phyloP scores from a whole-genome alignment of 2,113 vertebrate genomes.

The Setophaga coronata region DNA sequence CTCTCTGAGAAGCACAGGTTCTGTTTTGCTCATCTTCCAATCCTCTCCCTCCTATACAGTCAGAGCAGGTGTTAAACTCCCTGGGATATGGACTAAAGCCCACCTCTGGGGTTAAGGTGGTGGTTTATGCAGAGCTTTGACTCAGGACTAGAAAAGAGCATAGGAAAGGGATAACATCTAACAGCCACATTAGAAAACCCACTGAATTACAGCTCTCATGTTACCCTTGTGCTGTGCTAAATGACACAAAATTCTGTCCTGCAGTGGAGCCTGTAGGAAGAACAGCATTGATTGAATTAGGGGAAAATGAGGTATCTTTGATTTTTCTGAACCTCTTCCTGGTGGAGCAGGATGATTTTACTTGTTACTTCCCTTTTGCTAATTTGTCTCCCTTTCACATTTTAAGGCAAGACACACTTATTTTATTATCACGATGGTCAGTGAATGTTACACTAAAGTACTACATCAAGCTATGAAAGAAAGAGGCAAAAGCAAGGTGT shows the following conservation, averaged over 20 bases:
- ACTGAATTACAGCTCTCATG: neutral
- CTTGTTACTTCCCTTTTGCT: neutral
- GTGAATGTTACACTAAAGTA: neutral
- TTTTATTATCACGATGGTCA: neutral
- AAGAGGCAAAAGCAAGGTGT: neutral
- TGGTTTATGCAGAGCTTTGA: neutral
- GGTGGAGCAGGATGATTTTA: neutral
- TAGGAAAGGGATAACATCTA: neutral
- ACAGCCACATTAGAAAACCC: neutral
- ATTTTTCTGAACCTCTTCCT: neutral
- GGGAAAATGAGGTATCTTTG: neutral
- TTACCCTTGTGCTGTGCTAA: neutral
- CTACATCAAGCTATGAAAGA: neutral
- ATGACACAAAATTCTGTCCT: neutral
- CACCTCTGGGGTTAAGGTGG: neutral
- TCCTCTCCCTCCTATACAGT: accelerated
- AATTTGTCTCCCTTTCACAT: neutral
- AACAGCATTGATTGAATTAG: neutral
- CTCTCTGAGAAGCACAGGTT: neutral
- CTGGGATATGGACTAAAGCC: neutral
- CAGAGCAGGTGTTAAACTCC: neutral
- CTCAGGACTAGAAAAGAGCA: neutral
- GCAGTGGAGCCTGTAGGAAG: neutral
- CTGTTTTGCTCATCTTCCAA: neutral
- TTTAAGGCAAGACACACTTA: neutral